A percentile compares a stretch with the other conserved stretches of the same genome.
These are phyloP conservation scores for Trichonephila inaurata DNA, from an alignment of 1,140 invertebrate species.

Conservation along the genomic window DNA sequence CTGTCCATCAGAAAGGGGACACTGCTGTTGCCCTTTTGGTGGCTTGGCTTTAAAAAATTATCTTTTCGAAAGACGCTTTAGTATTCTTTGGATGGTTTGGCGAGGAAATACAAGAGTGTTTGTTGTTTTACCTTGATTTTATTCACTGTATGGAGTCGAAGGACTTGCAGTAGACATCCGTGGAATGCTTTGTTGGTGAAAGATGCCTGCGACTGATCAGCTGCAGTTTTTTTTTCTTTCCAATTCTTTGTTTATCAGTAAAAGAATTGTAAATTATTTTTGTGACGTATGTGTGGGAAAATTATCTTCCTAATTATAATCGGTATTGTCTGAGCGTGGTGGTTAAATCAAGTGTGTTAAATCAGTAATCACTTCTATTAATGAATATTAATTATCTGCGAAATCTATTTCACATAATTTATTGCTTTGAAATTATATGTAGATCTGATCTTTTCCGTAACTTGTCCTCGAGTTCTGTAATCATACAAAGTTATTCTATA, in stretches of 20 bases:
- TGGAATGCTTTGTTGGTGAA: background rate
- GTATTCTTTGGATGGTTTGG: background rate
- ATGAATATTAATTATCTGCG: too few species aligned
- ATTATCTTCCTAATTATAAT: too few species aligned
- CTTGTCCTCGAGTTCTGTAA: too few species aligned
- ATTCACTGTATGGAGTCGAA: background rate
- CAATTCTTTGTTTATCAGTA: background rate
- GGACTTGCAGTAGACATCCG: background rate
- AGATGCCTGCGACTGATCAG: background rate
- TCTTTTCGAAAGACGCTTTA: background rate
- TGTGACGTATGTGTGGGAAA: too few species aligned
- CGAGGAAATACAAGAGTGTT: background rate
- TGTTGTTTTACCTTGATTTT: background rate
- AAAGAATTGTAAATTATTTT: too few species aligned
- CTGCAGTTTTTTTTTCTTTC: background rate
- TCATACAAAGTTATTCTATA: too few species aligned
- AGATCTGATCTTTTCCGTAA: too few species aligned
- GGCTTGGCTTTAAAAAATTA: background rate
- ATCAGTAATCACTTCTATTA: too few species aligned
- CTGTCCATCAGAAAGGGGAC: slow-evolving; percentile 35
- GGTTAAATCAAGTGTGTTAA: too few species aligned
- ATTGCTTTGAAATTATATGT: too few species aligned
- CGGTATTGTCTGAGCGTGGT: too few species aligned
- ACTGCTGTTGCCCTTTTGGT: slow-evolving; percentile 15
- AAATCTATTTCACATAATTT: too few species aligned